Conservation (phyloP, 2,888 invertebrate genomes). For the Rhamnusium bicolor region DNA sequence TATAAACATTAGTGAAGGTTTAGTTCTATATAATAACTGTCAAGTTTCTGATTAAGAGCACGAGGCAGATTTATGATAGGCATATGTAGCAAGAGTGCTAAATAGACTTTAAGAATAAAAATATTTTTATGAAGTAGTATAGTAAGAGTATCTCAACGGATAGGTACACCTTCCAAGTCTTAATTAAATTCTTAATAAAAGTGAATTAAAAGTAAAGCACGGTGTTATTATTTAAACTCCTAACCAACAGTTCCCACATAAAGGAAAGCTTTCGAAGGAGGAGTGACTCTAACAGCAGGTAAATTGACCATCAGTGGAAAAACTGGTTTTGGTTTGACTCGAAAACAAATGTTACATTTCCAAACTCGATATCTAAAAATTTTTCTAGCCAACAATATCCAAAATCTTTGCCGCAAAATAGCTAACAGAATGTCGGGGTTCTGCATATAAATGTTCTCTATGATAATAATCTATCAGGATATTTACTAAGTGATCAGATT, state of each 20-base stretch:
- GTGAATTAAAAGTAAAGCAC: too few species aligned
- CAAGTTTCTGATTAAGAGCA: too few species aligned
- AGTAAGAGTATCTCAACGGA: too few species aligned
- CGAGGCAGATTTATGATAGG: too few species aligned
- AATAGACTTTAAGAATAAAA: too few species aligned
- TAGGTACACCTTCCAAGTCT: too few species aligned
- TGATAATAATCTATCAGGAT: slow-evolving; percentile 30
- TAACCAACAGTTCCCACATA: slow-evolving; percentile 23
- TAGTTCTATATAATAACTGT: too few species aligned
- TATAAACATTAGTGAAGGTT: too few species aligned
- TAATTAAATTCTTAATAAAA: too few species aligned
- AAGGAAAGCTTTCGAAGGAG: slow-evolving; percentile 29
- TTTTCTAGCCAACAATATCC: slow-evolving; percentile 31
- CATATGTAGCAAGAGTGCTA: too few species aligned
- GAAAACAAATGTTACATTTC: slow-evolving; percentile 34
- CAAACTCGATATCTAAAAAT: slow-evolving; percentile 33
- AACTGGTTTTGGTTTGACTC: slow-evolving; percentile 30
- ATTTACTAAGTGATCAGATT: slow-evolving; percentile 18
- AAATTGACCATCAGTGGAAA: slow-evolving; percentile 30
- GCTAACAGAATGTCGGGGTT: slow-evolving; percentile 20
- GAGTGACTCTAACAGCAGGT: slow-evolving; percentile 20
- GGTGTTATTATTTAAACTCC: too few species aligned
- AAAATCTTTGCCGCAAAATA: slow-evolving; percentile 32
- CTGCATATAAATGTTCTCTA: slow-evolving; percentile 26
- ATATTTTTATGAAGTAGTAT: too few species aligned